phyloP scores from a whole-genome alignment of 2,113 vertebrate species.

The Aepyceros melampus region DNA sequence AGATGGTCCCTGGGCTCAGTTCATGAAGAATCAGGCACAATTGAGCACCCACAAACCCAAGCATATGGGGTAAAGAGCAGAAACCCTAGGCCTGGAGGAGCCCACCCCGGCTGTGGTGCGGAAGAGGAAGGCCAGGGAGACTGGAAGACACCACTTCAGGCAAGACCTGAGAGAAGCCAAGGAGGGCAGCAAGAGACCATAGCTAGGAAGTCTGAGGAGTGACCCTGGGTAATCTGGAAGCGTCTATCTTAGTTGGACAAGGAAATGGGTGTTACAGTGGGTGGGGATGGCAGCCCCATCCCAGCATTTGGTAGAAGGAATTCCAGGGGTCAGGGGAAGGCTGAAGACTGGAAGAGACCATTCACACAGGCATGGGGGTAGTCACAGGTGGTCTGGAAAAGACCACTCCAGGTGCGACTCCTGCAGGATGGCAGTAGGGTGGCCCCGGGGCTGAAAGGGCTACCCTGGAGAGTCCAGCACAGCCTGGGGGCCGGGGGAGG shows the following conservation, averaged over 20 bases:
- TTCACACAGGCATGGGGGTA: neutral
- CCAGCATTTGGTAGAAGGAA: neutral
- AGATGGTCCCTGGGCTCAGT: rapidly evolving
- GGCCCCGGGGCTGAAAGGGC: neutral
- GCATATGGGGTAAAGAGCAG: rapidly evolving
- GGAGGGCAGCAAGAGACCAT: too few relatives aligned
- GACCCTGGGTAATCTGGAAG: too few relatives aligned
- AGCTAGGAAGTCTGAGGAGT: too few relatives aligned
- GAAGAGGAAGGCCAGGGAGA: too few relatives aligned
- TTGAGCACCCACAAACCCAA: neutral
- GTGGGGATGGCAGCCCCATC: neutral
- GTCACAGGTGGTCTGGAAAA: neutral
- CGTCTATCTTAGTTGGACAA: too few relatives aligned
- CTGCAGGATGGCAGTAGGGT: neutral
- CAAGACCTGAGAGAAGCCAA: too few relatives aligned
- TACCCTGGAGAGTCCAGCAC: neutral
- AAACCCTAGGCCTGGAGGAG: too few relatives aligned
- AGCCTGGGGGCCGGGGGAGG: neutral
- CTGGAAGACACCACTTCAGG: too few relatives aligned
- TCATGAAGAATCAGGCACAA: neutral
- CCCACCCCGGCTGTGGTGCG: too few relatives aligned
- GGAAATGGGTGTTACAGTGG: neutral
- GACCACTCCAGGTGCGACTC: neutral
- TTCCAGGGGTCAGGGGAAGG: rapidly evolving
- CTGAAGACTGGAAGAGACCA: neutral